phyloP scores from a whole-genome alignment of 1,140 invertebrate species.

The Drosophila saltans region DNA sequence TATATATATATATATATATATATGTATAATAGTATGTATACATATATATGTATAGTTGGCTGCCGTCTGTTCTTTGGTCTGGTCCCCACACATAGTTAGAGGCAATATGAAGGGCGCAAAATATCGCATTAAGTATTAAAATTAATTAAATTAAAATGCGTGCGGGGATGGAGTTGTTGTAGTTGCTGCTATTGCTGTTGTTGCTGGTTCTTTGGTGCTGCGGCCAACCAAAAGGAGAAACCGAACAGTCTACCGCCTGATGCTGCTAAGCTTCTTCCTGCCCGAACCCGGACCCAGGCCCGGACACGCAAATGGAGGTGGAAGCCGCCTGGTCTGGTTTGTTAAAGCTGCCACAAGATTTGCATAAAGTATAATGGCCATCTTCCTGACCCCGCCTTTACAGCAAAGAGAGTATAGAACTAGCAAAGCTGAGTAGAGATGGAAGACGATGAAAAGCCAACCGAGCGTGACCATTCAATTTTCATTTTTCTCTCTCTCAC shows the following conservation, averaged over 20 bases:
- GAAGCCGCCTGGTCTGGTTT: slow-evolving; percentile 46
- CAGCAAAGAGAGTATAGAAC: background rate
- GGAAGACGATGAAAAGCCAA: slow-evolving; percentile 40
- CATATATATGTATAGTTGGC: slow-evolving; percentile 26
- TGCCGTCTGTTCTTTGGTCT: slow-evolving; percentile 9
- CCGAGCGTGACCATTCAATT: slow-evolving; percentile 72
- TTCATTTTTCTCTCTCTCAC: slow-evolving; percentile 61
- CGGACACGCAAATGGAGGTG: background rate
- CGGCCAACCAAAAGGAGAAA: slow-evolving; percentile 25
- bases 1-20: slow-evolving; percentile 12
- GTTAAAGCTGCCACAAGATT: slow-evolving; percentile 79
- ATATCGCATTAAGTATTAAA: slow-evolving; percentile 80
- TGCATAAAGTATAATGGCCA: slow-evolving; percentile 80
- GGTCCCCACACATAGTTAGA: slow-evolving; percentile 41
- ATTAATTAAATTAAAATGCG: slow-evolving; percentile 81
- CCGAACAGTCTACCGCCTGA: slow-evolving; percentile 21
- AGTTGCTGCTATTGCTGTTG: slow-evolving; percentile 22
- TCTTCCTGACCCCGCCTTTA: slow-evolving; percentile 52
- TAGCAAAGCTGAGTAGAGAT: no score
- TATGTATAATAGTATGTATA: background rate
- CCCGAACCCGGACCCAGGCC: slow-evolving; percentile 1
- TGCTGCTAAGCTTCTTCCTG: slow-evolving; percentile 29
- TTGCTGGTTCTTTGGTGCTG: background rate
- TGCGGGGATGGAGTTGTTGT: slow-evolving; percentile 43
- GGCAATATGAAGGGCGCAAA: slow-evolving; percentile 43